Percentiles rank a stretch among this genome's conserved stretches.
Evolutionary conservation across 2,888 invertebrate genomes (phyloP).

Genomic region (Cheilosia variabilis): DNA sequence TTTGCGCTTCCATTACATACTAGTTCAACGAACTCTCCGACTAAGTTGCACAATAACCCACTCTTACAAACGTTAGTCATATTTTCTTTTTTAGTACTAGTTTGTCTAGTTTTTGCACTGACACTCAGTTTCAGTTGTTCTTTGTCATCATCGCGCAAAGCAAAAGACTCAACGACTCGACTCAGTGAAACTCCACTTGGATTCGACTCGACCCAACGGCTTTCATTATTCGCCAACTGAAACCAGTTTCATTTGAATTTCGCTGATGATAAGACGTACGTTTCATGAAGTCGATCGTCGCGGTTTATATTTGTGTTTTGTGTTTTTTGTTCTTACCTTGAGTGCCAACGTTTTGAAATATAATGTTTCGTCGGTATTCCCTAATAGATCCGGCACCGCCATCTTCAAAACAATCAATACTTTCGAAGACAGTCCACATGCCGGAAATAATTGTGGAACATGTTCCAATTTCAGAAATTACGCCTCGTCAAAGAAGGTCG

Average conservation of each 20-base stretch:
- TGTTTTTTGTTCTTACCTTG: neutral
- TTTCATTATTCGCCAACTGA: constrained; percentile 22
- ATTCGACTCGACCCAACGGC: constrained; percentile 7
- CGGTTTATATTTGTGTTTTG: constrained; percentile 30
- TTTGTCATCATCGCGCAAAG: constrained; percentile 14
- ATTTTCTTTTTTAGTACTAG: constrained; percentile 16
- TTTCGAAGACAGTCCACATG: constrained; percentile 77
- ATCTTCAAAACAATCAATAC: constrained; percentile 79
- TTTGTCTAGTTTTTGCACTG: constrained; percentile 27
- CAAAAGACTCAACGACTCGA: constrained; percentile 15
- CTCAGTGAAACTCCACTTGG: constrained; percentile 38
- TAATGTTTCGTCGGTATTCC: constrained; percentile 83
- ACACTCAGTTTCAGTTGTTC: constrained; percentile 28
- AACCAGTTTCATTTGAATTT: constrained; percentile 66
- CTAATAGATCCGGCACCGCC: constrained; percentile 80
- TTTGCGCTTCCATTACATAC: neutral
- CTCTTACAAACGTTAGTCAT: neutral
- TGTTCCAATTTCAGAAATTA: constrained; percentile 78
- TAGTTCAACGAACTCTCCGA: constrained; percentile 42
- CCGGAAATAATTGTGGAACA: constrained; percentile 76
- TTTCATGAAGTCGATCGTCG: constrained; percentile 24
- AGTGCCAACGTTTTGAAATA: constrained; percentile 7
- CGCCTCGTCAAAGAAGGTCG: constrained; percentile 78
- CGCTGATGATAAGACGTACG: constrained; percentile 56
- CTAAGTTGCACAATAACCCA: constrained; percentile 31